Base-by-base conservation (phyloP, 2,113 vertebrate genomes). In the Actinemys pallida region DNA sequence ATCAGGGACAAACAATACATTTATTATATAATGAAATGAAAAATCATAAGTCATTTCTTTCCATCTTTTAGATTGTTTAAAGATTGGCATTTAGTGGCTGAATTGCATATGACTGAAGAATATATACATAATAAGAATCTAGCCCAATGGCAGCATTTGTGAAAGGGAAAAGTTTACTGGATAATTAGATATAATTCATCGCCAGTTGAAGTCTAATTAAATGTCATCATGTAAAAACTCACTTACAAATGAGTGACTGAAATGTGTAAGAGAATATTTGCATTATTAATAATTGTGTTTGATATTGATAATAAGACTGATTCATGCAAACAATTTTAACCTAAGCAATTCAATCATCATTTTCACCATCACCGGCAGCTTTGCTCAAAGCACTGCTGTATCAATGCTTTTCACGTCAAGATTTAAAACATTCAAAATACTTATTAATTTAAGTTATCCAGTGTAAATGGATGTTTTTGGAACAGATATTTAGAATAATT, bases 181-280 rank as follows among this genome's bases (percentile, higher is more conserved):
- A 59, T 92, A 89, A 81, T 93, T 93, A 95, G 57, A 94, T 16
- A 20, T 83, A 89, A 89, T 87, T 6, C 14, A 62, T 87, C 8
- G 39, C 25, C 25, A 89, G 3, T 57, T 81, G 45, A 78, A 92
- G 82, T n/a, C 52, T 91, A 90, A 96, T 87, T 96, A 92, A n/a
- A 52, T 83, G 25, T 92, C 88, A 83, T 95, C 24, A 95, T 50
- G 97, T 92, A 78, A 94, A 93, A 94, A 52, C 25, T 81, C 27
- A 56, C 47, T 49, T 27, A 89, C n/a, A 96, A 59, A 47, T 86
- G 90, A 93, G 49, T 81, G 3, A 84, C 10, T 49, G 94, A 78
- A 92, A 80, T 45, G 57, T 13, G 72, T 25, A 88, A 84, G 7
- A 72, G 35, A 90, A 86, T 13, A 90, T 84, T 91, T 92, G n/a